These are phyloP conservation scores for Bubo blakistoni DNA, from an alignment of 2,113 vertebrate genomes.

Conservation along the genomic window DNA sequence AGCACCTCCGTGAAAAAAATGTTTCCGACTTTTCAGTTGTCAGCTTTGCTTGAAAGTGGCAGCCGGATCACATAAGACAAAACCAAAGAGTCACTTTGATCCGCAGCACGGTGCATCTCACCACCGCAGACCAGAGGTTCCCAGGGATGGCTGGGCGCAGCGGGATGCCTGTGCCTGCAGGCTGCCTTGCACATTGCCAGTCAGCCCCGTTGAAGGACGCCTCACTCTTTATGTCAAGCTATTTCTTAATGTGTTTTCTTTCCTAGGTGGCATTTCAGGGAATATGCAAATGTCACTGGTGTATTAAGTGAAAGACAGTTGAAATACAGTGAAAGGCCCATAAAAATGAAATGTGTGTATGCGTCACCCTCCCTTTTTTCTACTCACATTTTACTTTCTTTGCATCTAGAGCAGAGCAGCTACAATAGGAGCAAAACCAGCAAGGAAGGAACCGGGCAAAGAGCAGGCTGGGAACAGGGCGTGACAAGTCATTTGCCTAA, in stretches of 20 bases:
- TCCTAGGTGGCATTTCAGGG: not conserved
- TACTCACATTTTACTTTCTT: not conserved
- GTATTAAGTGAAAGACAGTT: not conserved
- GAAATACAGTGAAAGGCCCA: not conserved
- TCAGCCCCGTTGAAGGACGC: rapidly evolving
- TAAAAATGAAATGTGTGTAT: not conserved
- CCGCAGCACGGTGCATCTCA: not conserved
- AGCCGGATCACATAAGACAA: not conserved
- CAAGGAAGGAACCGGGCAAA: not conserved
- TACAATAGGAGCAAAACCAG: not conserved
- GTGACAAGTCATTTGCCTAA: not conserved
- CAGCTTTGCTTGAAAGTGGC: not conserved
- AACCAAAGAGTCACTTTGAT: not conserved
- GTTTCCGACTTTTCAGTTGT: not conserved
- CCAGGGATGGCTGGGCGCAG: not conserved
- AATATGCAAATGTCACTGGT: not conserved
- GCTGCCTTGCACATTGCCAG: not conserved
- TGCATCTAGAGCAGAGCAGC: not conserved
- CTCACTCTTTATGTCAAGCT: not conserved
- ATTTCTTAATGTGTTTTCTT: not conserved
- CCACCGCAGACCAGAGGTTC: not conserved
- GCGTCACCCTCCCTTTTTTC: not conserved
- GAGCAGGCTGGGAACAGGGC: not conserved
- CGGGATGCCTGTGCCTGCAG: not conserved
- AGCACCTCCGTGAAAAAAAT: not conserved